Percentiles rank a stretch among this genome's conserved stretches.
These are phyloP conservation scores for Magallana gigas DNA, from an alignment of 1,140 invertebrate genomes.

Conservation along the genomic window DNA sequence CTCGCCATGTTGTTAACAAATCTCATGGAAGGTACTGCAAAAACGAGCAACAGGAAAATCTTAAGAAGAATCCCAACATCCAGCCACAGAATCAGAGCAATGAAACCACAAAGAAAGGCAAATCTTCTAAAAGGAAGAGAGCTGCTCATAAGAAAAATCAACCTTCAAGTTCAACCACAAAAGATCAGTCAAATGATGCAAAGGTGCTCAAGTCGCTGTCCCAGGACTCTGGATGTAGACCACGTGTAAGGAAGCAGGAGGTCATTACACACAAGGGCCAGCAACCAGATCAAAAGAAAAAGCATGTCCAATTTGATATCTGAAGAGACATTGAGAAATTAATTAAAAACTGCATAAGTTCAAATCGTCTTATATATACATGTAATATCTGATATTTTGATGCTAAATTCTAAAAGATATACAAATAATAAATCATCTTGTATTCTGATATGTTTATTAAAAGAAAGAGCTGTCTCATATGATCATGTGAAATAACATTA, in stretches of 20 bases:
- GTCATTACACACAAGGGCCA: not conserved
- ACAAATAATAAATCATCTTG: too few relatives aligned
- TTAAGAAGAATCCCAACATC: not conserved
- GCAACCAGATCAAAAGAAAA: not conserved
- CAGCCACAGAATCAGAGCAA: not conserved
- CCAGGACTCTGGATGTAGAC: not conserved
- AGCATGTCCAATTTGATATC: slow-evolving; percentile 3
- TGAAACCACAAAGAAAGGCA: not conserved
- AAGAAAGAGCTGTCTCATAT: too few relatives aligned
- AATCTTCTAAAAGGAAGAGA: not conserved
- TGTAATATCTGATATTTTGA: too few relatives aligned
- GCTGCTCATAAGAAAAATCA: not conserved
- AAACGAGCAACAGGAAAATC: not conserved
- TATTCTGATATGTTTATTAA: too few relatives aligned
- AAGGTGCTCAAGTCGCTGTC: not conserved
- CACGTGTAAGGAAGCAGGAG: not conserved
- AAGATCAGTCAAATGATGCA: not conserved
- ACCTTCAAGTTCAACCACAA: not conserved
- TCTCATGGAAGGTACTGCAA: not conserved
- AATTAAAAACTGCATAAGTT: too few relatives aligned
- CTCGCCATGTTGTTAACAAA: not conserved
- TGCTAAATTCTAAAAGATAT: too few relatives aligned
- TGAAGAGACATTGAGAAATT: not conserved
- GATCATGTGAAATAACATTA: too few relatives aligned
- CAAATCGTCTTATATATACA: too few relatives aligned